Base-by-base conservation (phyloP, 2,888 invertebrate genomes). In the Stenchaetothrips biformis region DNA sequence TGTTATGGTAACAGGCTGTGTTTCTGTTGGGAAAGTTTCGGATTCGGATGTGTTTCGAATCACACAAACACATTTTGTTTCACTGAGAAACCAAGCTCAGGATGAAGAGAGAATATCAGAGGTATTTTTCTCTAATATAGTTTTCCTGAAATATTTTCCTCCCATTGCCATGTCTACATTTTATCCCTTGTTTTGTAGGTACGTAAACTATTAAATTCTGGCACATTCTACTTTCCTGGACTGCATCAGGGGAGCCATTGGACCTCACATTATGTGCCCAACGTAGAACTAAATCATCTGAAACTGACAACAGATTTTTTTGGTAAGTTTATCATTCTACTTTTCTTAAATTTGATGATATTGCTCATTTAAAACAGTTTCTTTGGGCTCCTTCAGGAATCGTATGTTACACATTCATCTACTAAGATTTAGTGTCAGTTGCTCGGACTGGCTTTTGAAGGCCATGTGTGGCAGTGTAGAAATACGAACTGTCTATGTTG, bases 401-500 rank as follows among this genome's bases (percentile, higher is more conserved):
- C 92, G 98, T 84, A 97, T 96, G 89, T 89, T 99, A 83, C 96
- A 97, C 86, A 94, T 98, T 82, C 97, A 97, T 88, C 89, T 99
- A 83, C 91, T 97, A 84, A 91, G 97, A 83, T 99, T 92, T 89
- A 96, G 96, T 80, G 94, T 99, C 74, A 93, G 97, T 86, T 95
- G 95, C 84, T 91, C 92, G 83, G 91, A 93, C 79, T 99, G 99
- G 99, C 89, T 99, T 81, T 89, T 98, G 77, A 95, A 96, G 87
- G 92, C 95, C 59, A 98, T 98, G 93, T 99, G 99, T 89, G 99
- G 99, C 25, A 97, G 96, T 80, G 95, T 99, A 25, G 98, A 99
- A 88, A 95, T 99, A 83, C 92, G 98, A 82, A 99, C 99, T 0
- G 95, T 99, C n/a, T 99, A 99, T 88, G 97, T 97, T 79, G 98